phyloP scores from a whole-genome alignment of 2,888 invertebrate species.

The Allophyes oxyacanthae region DNA sequence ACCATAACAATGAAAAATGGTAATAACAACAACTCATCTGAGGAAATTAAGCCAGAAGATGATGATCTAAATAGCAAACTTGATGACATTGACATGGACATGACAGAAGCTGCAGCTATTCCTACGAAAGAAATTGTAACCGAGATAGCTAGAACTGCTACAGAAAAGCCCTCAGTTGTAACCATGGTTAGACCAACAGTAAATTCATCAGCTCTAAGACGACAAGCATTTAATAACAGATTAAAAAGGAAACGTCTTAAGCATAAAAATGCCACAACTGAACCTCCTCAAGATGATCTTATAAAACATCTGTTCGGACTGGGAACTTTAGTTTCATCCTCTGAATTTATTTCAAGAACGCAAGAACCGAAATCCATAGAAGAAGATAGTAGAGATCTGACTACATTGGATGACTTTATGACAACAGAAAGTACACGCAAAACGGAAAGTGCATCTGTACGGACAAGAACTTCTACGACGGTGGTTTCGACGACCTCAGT shows the following conservation, averaged over 20 bases:
- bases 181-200: slow-evolving; percentile 60
- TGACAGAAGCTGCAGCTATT: slow-evolving; percentile 44
- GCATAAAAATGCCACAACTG: slow-evolving; percentile 75
- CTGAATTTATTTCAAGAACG: slow-evolving; percentile 79
- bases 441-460: slow-evolving; percentile 54
- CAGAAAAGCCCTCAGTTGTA: slow-evolving; percentile 61
- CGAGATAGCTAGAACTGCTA: slow-evolving; percentile 47
- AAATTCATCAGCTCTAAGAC: slow-evolving; percentile 70
- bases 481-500: slow-evolving; percentile 54
- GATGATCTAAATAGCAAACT: slow-evolving; percentile 33
- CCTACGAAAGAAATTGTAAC: slow-evolving; percentile 52
- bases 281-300: slow-evolving; percentile 75
- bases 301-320: slow-evolving; percentile 75
- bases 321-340: slow-evolving; percentile 79
- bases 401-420: slow-evolving; percentile 76
- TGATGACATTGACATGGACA: slow-evolving; percentile 53
- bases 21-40: slow-evolving; percentile 23
- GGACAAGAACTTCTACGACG: slow-evolving; percentile 49
- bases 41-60: slow-evolving; percentile 43
- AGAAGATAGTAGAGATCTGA: slow-evolving; percentile 55
- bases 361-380: slow-evolving; percentile 64
- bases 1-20: slow-evolving; percentile 26
- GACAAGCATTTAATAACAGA: slow-evolving; percentile 76
- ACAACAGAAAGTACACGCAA: slow-evolving; percentile 68
- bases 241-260: slow-evolving; percentile 78